A percentile compares a stretch with the other conserved stretches of the same genome.
phyloP scores from a whole-genome alignment of 2,797 vertebrate species.

The Scolopax bukidnonensis region DNA sequence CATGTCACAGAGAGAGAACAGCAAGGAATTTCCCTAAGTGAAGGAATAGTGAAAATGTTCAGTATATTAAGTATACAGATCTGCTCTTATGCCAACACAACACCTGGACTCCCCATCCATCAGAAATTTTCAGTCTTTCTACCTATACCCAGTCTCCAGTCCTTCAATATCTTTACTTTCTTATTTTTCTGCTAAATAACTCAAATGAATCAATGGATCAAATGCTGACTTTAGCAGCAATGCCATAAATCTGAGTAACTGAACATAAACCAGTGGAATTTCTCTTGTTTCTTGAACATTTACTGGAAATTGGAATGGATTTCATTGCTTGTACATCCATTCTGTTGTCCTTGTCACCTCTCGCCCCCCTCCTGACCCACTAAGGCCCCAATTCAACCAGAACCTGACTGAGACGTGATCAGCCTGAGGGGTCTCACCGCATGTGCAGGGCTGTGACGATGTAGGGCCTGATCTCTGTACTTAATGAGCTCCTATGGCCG shows the following conservation, averaged over 20 bases:
- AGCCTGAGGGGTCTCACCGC: not conserved
- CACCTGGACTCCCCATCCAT: not conserved
- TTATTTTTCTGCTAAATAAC: not conserved
- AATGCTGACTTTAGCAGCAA: not conserved
- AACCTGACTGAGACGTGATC: not conserved
- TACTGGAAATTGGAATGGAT: not conserved
- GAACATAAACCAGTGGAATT: not conserved
- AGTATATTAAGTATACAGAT: not conserved
- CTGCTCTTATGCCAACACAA: not conserved
- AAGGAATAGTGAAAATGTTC: not conserved
- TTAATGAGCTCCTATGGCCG: not conserved
- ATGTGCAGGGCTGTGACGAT: not conserved
- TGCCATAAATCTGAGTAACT: not conserved
- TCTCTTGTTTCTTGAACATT: not conserved
- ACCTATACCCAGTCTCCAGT: not conserved
- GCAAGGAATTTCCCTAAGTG: not conserved
- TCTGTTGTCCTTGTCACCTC: not conserved
- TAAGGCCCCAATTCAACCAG: not conserved
- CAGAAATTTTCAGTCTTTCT: not conserved
- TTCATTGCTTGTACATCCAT: not conserved
- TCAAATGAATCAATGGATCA: not conserved
- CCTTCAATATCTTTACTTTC: not conserved
- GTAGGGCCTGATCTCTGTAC: not conserved
- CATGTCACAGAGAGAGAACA: not conserved
- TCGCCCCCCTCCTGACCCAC: not conserved